A percentile compares a stretch with the other conserved stretches of the same genome.
phyloP scores from a whole-genome alignment of 2,113 vertebrate species.

The Aix galericulata region DNA sequence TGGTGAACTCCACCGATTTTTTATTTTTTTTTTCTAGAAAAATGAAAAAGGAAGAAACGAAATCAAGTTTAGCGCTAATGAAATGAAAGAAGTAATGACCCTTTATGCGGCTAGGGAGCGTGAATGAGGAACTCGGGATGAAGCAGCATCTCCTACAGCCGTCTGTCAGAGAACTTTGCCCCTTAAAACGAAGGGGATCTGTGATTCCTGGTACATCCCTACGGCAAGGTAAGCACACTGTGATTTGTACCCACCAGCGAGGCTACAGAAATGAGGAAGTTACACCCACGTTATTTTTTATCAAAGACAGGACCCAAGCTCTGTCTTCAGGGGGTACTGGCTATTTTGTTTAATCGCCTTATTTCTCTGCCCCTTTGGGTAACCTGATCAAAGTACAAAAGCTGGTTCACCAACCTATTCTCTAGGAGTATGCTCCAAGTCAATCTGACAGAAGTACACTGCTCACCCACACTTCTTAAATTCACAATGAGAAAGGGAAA shows the following conservation, averaged over 20 bases:
- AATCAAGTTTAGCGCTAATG: not conserved
- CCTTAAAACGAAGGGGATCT: not conserved
- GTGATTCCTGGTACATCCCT: not conserved
- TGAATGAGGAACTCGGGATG: accelerated
- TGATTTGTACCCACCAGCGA: not conserved
- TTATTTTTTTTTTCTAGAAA: not conserved
- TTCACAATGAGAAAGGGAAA: too few relatives aligned
- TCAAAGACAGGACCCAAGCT: not conserved
- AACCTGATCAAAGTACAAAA: not conserved
- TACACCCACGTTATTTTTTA: not conserved
- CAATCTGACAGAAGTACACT: not conserved
- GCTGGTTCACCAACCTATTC: not conserved
- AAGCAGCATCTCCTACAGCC: not conserved
- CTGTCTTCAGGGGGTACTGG: too few relatives aligned
- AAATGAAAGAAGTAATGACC: not conserved
- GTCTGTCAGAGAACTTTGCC: not conserved
- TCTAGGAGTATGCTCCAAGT: not conserved
- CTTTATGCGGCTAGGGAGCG: accelerated
- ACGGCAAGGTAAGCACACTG: accelerated
- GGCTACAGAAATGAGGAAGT: not conserved
- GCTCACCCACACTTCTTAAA: not conserved
- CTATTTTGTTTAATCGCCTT: not conserved
- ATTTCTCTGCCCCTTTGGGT: not conserved
- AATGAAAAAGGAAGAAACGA: not conserved
- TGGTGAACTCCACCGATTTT: not conserved